Conservation (phyloP, 2,888 invertebrate species). For the Orthonevra nobilis region DNA sequence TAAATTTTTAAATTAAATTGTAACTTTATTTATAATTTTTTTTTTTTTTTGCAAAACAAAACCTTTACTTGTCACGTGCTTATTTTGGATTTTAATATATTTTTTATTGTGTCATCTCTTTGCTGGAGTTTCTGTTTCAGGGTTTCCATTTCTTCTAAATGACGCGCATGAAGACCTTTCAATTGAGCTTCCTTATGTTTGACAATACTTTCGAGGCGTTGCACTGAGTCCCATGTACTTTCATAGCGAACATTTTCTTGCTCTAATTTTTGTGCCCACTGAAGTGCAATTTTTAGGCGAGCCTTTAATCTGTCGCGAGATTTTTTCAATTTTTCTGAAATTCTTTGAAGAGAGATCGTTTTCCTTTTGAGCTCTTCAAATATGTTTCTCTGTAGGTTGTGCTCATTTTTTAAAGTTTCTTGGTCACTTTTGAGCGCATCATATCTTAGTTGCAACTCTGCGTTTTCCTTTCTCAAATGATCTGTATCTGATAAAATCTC, state of each 20-base stretch:
- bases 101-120: slow-evolving; percentile 78
- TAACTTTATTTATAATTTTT: no score
- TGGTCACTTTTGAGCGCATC: slow-evolving; percentile 71
- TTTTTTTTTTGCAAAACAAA: no score
- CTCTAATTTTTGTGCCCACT: slow-evolving; percentile 79
- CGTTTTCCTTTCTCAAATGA: slow-evolving; percentile 67
- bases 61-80: no score
- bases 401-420: slow-evolving; percentile 71
- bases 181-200: slow-evolving; percentile 79
- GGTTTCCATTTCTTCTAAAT: slow-evolving; percentile 77
- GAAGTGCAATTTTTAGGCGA: slow-evolving; percentile 77
- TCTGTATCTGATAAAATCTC: slow-evolving; percentile 80
- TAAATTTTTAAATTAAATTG: no score
- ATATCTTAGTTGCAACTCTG: slow-evolving; percentile 39
- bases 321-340: slow-evolving; percentile 75
- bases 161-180: slow-evolving; percentile 76
- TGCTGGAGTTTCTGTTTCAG: slow-evolving; percentile 77
- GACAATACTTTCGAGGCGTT: slow-evolving; percentile 77
- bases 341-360: slow-evolving; percentile 73
- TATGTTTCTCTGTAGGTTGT: slow-evolving; percentile 70
- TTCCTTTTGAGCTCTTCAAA: slow-evolving; percentile 72
- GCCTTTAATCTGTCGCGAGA: slow-evolving; percentile 78
- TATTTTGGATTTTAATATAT: slow-evolving; percentile 76
- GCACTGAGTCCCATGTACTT: slow-evolving; percentile 77
- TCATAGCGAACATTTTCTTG: slow-evolving; percentile 76